phyloP scores from a whole-genome alignment of 2,888 invertebrate genomes.

The Amblyjoppa fuscipennis region DNA sequence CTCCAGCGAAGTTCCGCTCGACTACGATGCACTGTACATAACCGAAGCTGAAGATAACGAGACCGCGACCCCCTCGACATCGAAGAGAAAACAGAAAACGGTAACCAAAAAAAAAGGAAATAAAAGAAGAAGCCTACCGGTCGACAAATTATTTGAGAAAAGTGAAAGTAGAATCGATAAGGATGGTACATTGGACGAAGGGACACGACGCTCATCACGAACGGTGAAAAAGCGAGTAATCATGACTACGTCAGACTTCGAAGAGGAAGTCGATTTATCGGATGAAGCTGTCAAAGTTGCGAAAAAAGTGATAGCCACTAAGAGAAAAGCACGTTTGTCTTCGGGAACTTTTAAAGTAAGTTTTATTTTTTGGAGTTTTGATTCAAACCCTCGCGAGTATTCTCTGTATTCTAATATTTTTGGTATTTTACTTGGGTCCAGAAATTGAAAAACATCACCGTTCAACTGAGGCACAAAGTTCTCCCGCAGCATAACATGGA shows the following conservation, averaged over 20 bases:
- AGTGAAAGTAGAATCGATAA: background rate
- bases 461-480: slow-evolving; percentile 74
- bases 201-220: background rate
- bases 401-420: background rate
- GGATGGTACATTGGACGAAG: background rate
- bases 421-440: slow-evolving; percentile 57
- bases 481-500: slow-evolving; percentile 78
- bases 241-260: background rate
- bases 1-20: background rate
- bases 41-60: background rate
- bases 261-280: slow-evolving; percentile 10
- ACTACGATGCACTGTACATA: background rate
- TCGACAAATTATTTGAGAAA: background rate
- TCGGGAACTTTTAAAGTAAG: slow-evolving; percentile 40
- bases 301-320: slow-evolving; percentile 30
- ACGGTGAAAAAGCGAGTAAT: background rate
- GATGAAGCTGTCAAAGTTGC: slow-evolving; percentile 28
- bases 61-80: background rate
- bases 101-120: background rate
- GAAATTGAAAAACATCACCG: slow-evolving; percentile 71
- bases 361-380: background rate
- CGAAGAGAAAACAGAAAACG: background rate
- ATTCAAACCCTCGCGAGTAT: background rate
- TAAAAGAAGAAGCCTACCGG: background rate
- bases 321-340: slow-evolving; percentile 14